These are phyloP conservation scores for Lepidochitona cinerea DNA, from an alignment of 2,888 invertebrate species.

Conservation along the genomic window DNA sequence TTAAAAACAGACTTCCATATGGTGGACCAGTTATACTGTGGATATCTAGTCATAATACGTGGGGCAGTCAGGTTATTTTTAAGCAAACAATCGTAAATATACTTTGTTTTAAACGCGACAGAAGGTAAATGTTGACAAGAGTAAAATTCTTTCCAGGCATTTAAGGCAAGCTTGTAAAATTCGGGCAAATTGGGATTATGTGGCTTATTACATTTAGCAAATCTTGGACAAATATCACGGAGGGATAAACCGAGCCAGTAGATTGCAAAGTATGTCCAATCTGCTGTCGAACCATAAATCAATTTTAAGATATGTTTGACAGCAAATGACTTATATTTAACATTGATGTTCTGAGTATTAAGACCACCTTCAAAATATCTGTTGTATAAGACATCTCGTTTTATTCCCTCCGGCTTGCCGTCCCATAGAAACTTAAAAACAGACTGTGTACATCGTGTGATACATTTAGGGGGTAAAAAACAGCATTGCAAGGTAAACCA, in stretches of 20 bases:
- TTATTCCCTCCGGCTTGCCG: not conserved
- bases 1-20: not conserved
- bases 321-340: not conserved
- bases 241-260: not conserved
- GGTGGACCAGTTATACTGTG: not conserved
- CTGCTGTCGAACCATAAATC: not conserved
- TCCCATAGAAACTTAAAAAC: no score
- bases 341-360: not conserved
- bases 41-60: not conserved
- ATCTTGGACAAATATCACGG: not conserved
- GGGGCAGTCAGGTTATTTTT: not conserved
- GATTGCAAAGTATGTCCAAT: not conserved
- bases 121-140: not conserved
- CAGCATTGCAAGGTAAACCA: not conserved
- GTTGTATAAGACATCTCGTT: not conserved
- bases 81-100: no score
- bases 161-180: not conserved
- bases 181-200: not conserved
- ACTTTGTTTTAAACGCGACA: no score
- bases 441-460: not conserved
- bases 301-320: not conserved
- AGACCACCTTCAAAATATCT: not conserved
- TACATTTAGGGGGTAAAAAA: not conserved
- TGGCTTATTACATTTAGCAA: not conserved
- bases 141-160: not conserved